Evolutionary conservation across 2,888 invertebrate species (phyloP).

Genomic region (Poecilus cupreus): DNA sequence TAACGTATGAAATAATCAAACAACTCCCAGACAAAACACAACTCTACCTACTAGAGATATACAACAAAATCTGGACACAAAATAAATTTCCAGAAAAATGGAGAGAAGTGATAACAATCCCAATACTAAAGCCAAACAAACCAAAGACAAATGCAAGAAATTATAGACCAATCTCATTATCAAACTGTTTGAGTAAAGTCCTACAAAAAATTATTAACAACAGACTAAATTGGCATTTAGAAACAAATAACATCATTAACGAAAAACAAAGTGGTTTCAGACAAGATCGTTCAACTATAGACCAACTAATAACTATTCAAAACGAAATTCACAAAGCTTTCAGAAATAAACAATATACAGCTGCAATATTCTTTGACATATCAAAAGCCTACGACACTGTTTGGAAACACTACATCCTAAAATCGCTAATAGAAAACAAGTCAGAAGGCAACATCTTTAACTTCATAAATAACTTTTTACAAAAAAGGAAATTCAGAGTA

Average conservation of each 20-base stretch:
- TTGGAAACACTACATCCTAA: background rate
- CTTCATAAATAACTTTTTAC: background rate
- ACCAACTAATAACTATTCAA: background rate
- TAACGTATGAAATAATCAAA: no score
- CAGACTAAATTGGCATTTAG: slow-evolving; percentile 15
- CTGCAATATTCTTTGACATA: slow-evolving; percentile 10
- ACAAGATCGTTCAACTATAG: background rate
- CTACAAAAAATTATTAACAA: slow-evolving; percentile 50
- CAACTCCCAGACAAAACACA: background rate
- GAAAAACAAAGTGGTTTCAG: slow-evolving; percentile 31
- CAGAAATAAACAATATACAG: slow-evolving; percentile 11
- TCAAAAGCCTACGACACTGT: background rate
- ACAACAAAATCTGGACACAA: no score
- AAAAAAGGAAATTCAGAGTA: slow-evolving; percentile 34
- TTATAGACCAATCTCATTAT: slow-evolving; percentile 33
- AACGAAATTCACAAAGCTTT: slow-evolving; percentile 7
- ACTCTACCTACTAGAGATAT: no score
- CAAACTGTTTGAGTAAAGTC: slow-evolving; percentile 30
- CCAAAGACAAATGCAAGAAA: slow-evolving; percentile 26
- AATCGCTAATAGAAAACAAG: background rate
- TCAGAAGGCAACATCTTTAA: background rate
- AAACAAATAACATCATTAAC: background rate
- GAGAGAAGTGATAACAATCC: background rate
- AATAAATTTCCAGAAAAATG: slow-evolving; percentile 5
- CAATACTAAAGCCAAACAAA: slow-evolving; percentile 28